Evolutionary conservation across 2,797 vertebrate species (phyloP).

Genomic region (Nyctalus aviator): DNA sequence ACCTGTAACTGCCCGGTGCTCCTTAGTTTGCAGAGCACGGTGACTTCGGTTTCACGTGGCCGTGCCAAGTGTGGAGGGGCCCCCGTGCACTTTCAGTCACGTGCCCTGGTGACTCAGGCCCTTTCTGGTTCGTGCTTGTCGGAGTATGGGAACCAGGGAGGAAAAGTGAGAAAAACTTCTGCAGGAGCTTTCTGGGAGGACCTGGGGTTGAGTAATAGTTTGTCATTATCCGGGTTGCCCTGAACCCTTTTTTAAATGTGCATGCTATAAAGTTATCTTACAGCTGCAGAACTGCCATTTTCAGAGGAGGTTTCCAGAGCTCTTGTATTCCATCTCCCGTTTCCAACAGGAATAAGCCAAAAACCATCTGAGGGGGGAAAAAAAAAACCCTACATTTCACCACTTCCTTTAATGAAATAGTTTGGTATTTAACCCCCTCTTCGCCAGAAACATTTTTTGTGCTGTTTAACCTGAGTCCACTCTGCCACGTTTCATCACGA

Average conservation of each 20-base stretch:
- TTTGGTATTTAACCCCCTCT: conserved; percentile 59
- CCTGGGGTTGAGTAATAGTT: conserved; percentile 21
- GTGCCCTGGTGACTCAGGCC: conserved; percentile 76
- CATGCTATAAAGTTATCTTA: background rate
- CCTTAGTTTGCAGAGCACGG: background rate
- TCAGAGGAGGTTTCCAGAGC: background rate
- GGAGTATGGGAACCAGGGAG: conserved; percentile 66
- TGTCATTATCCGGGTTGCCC: background rate
- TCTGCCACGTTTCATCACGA: background rate
- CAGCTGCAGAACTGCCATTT: background rate
- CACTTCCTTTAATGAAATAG: conserved; percentile 53
- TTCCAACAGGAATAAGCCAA: conserved; percentile 1
- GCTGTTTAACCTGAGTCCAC: conserved; percentile 47
- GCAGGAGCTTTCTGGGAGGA: conserved; percentile 52
- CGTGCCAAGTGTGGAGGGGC: conserved; percentile 73
- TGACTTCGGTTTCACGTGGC: conserved; percentile 69
- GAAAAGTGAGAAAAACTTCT: conserved; percentile 50
- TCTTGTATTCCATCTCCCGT: background rate
- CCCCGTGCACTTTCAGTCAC: conserved; percentile 77
- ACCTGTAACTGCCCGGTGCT: background rate
- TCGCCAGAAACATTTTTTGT: conserved; percentile 3
- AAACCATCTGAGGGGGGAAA: background rate
- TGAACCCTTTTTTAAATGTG: background rate
- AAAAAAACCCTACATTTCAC: background rate
- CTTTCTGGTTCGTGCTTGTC: conserved; percentile 73